Conservation (phyloP, 2,888 invertebrate genomes). For the Eupithecia tripunctaria region DNA sequence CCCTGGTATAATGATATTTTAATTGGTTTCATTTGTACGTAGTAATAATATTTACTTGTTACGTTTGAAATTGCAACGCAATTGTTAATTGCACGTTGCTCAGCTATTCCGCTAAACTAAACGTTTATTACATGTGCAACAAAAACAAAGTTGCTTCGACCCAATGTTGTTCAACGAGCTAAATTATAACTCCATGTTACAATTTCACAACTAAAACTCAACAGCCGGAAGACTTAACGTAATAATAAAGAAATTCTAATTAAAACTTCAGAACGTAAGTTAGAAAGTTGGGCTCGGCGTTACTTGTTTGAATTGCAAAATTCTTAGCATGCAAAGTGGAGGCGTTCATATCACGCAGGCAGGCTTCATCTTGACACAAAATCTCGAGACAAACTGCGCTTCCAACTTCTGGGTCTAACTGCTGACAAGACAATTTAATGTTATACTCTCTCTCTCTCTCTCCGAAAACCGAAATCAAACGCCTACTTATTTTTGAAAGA, state of each 20-base stretch:
- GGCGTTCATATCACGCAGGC: constrained; percentile 57
- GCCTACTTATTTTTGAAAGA: no score
- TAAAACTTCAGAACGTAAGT: constrained; percentile 61
- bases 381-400: constrained; percentile 46
- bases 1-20: not conserved
- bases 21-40: constrained; percentile 2
- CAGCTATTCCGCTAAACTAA: not conserved
- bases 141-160: constrained; percentile 16
- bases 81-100: not conserved
- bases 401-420: constrained; percentile 31
- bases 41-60: not conserved
- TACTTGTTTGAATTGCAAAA: constrained; percentile 68
- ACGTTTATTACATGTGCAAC: constrained; percentile 14
- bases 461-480: no score
- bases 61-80: not conserved
- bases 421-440: constrained; percentile 27
- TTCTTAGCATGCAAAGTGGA: constrained; percentile 57
- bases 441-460: no score
- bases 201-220: constrained; percentile 33
- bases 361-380: constrained; percentile 52
- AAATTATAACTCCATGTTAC: constrained; percentile 33
- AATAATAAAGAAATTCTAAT: constrained; percentile 56
- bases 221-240: constrained; percentile 39
- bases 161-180: constrained; percentile 29
- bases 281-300: constrained; percentile 58